Evolutionary conservation across 2,113 vertebrate species (phyloP).

Genomic region (Pituophis catenifer): DNA sequence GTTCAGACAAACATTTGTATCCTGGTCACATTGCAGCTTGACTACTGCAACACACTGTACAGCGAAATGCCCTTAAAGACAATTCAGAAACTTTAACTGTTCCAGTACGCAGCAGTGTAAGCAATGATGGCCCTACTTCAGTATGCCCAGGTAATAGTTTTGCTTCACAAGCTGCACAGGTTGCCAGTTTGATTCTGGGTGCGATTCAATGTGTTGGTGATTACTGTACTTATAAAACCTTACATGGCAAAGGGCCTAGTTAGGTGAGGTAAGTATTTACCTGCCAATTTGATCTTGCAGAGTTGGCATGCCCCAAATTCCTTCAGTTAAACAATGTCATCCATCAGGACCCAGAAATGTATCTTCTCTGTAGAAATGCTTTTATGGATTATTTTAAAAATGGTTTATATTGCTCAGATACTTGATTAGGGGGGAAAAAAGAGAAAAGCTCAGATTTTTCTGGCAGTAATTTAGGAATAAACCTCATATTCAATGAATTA

Average conservation of each 20-base stretch:
- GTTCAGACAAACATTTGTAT: not conserved
- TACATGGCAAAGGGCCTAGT: not conserved
- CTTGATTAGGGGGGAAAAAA: not conserved
- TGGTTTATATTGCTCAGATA: not conserved
- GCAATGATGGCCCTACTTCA: not conserved
- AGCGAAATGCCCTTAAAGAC: not conserved
- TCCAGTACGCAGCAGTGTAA: not conserved
- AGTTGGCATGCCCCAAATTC: not conserved
- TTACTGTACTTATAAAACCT: not conserved
- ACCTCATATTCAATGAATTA: not conserved
- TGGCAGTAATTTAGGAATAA: not conserved
- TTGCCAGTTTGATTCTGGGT: not conserved
- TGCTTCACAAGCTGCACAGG: not conserved
- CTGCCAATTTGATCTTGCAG: not conserved
- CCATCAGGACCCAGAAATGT: not conserved
- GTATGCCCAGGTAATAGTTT: not conserved
- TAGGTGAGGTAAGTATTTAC: not conserved
- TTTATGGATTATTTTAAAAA: not conserved
- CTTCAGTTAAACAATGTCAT: not conserved
- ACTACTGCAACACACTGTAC: not conserved
- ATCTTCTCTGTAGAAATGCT: not conserved
- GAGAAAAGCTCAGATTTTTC: not conserved
- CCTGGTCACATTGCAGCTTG: not conserved
- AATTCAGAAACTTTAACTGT: not conserved
- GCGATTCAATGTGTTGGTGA: not conserved